These are phyloP conservation scores for Nettapus auritus DNA, from an alignment of 2,113 vertebrate species.

Conservation along the genomic window DNA sequence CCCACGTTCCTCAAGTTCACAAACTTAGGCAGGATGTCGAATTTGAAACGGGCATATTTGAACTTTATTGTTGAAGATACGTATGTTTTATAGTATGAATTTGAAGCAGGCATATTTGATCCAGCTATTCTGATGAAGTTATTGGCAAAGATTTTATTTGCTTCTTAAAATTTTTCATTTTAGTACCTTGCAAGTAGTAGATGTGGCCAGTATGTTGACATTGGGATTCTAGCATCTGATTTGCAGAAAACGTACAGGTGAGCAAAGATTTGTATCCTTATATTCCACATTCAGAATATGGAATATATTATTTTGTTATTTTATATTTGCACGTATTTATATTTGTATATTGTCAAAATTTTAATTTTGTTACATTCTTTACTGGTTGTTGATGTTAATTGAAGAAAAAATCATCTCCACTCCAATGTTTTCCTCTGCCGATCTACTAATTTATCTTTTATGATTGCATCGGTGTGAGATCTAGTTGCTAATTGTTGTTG, in stretches of 20 bases:
- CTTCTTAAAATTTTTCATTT: conserved; percentile 50
- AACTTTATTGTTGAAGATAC: no score
- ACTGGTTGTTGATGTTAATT: background rate
- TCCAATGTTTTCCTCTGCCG: background rate
- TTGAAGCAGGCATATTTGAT: background rate
- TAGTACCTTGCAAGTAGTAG: conserved; percentile 86
- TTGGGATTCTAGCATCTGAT: conserved; percentile 82
- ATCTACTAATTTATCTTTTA: background rate
- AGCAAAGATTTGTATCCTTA: conserved; percentile 25
- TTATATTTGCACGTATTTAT: background rate
- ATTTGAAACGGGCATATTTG: no score
- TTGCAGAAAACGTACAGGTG: conserved; percentile 90
- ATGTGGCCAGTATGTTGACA: conserved; percentile 86
- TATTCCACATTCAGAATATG: background rate
- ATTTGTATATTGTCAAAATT: background rate
- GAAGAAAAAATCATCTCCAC: background rate
- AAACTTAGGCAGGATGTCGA: no score
- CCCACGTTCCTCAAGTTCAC: no score
- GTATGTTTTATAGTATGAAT: background rate
- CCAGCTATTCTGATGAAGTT: background rate
- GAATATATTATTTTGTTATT: background rate
- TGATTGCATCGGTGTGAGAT: background rate
- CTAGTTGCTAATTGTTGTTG: background rate
- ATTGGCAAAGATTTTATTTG: background rate
- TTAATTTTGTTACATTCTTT: background rate